Conservation (phyloP, 2,113 vertebrate genomes). For the Petroica traversi region DNA sequence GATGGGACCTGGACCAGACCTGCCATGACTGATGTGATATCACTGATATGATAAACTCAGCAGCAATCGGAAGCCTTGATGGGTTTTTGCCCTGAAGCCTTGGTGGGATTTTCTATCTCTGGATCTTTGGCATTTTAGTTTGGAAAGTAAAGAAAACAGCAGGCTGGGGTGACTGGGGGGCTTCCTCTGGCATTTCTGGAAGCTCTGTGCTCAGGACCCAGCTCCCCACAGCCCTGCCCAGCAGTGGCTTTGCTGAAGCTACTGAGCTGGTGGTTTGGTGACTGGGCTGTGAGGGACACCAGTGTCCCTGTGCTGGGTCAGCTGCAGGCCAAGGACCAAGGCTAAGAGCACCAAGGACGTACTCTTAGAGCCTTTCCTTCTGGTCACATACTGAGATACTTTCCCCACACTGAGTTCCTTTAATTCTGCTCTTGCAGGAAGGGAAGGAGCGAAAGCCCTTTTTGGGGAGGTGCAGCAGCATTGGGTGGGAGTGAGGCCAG, state of each 20-base stretch:
- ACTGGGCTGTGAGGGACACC: not conserved
- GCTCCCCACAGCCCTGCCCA: not conserved
- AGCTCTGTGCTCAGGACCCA: too few relatives aligned
- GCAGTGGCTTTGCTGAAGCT: not conserved
- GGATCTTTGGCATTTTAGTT: not conserved
- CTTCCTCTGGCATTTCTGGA: not conserved
- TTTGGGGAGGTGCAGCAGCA: not conserved
- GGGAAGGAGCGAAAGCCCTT: not conserved
- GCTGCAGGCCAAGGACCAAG: not conserved
- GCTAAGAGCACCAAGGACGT: not conserved
- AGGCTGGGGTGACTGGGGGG: fast-evolving
- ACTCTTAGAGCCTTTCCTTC: fast-evolving
- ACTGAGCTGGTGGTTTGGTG: not conserved
- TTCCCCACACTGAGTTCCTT: fast-evolving
- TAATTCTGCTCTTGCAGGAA: not conserved
- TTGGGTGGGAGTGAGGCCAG: fast-evolving
- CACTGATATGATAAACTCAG: not conserved
- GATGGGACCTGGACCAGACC: not conserved
- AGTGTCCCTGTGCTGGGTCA: not conserved
- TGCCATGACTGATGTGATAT: not conserved
- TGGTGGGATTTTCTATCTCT: not conserved
- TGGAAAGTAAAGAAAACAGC: not conserved
- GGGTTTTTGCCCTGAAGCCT: not conserved
- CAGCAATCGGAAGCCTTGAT: not conserved
- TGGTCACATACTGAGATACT: not conserved